phyloP scores from a whole-genome alignment of 1,140 invertebrate species.

The Cepaea nemoralis region DNA sequence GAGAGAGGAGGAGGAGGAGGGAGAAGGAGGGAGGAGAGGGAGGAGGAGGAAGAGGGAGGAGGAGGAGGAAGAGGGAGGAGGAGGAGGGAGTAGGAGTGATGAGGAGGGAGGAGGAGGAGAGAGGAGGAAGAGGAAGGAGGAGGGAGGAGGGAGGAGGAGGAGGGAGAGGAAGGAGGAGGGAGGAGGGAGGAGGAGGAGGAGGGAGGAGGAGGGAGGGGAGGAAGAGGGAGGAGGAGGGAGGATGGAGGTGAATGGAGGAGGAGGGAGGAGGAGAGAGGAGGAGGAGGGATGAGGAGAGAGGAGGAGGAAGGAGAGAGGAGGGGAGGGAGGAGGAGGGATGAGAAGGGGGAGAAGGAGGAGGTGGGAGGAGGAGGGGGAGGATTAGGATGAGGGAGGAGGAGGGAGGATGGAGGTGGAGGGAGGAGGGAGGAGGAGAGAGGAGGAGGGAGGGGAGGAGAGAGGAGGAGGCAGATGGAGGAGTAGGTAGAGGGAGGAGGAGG shows the following conservation, averaged over 20 bases:
- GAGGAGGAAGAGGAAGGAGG: not conserved
- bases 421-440: not conserved
- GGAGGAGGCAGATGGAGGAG: not conserved
- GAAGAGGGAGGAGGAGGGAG: not conserved
- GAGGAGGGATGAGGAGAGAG: too few relatives aligned
- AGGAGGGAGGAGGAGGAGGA: not conserved
- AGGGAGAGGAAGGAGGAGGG: not conserved
- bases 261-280: too few relatives aligned
- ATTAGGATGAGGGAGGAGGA: too few relatives aligned
- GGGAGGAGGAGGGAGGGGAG: not conserved
- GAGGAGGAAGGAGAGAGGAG: not conserved
- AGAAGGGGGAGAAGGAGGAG: too few relatives aligned
- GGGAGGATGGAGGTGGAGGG: too few relatives aligned
- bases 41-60: not conserved
- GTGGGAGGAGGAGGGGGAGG: too few relatives aligned
- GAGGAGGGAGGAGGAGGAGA: not conserved
- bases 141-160: not conserved
- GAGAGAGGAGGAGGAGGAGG: not conserved
- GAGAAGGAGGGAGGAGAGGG: not conserved
- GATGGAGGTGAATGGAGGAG: too few relatives aligned
- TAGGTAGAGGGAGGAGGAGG: not conserved
- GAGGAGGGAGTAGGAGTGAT: too few relatives aligned
- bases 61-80: not conserved
- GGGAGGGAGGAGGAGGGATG: too few relatives aligned
- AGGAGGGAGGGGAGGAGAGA: not conserved